Percentiles rank a stretch among this genome's conserved stretches.
phyloP scores from a whole-genome alignment of 1,140 invertebrate genomes.

The Ceratina australensis region DNA sequence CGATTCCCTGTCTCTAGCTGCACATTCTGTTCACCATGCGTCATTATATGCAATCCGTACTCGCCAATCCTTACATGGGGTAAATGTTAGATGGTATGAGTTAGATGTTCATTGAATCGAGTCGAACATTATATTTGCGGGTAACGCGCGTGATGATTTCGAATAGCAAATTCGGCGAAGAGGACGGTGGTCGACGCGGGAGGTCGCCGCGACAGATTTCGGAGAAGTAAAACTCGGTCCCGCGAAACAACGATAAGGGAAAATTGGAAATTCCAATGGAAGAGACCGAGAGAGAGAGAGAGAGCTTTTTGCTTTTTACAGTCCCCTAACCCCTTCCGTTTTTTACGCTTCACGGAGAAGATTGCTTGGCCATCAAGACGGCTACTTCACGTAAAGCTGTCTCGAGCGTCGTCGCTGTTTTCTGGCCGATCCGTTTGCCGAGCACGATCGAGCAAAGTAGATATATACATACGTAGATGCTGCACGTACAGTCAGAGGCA shows the following conservation, averaged over 20 bases:
- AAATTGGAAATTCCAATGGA: slow-evolving; percentile 51
- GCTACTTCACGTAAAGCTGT: not conserved
- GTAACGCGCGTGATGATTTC: not conserved
- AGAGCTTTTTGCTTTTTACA: not conserved
- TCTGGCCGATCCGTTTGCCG: not conserved
- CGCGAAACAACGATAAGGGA: slow-evolving; percentile 47
- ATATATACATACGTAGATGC: not conserved
- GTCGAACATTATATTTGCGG: not conserved
- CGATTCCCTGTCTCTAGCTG: no score
- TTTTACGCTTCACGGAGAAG: slow-evolving; percentile 28
- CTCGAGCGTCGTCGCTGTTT: not conserved
- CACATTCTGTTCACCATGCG: no score
- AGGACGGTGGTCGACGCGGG: not conserved
- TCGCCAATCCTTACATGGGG: no score
- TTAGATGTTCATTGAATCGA: no score
- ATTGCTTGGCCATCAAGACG: not conserved
- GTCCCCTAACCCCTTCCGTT: not conserved
- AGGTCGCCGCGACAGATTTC: slow-evolving; percentile 9
- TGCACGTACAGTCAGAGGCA: not conserved
- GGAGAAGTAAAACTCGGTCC: slow-evolving; percentile 25
- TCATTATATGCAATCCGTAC: no score
- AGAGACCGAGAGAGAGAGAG: not conserved
- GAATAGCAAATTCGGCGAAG: not conserved
- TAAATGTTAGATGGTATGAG: no score
- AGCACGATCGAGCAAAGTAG: not conserved